A percentile compares a stretch with the other conserved stretches of the same genome.
phyloP scores from a whole-genome alignment of 2,113 vertebrate genomes.

The Mus musculus region DNA sequence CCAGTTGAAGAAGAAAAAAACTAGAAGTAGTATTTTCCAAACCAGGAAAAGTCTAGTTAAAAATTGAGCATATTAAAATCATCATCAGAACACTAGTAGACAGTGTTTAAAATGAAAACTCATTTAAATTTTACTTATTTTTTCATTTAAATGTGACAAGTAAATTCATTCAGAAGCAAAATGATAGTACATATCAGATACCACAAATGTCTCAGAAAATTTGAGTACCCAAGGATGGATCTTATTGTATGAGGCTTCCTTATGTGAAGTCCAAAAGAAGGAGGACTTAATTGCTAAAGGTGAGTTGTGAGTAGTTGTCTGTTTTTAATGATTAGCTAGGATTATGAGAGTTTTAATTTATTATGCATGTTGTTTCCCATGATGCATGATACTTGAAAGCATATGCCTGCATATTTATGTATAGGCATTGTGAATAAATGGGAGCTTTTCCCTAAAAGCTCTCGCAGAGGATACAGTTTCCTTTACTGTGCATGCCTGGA shows the following conservation, averaged over 20 bases:
- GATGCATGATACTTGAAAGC: neutral
- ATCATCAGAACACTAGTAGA: neutral
- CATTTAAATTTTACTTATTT: neutral
- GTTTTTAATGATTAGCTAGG: neutral
- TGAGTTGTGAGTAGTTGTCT: neutral
- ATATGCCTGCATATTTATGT: neutral
- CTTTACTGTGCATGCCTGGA: neutral
- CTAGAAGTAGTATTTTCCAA: neutral
- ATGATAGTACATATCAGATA: neutral
- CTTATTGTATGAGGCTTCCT: neutral
- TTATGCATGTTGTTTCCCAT: neutral
- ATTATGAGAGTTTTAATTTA: neutral
- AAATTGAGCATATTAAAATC: neutral
- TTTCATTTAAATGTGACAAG: neutral
- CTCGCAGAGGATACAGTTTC: neutral
- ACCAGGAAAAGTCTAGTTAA: slow-evolving; percentile 14
- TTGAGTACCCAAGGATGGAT: neutral
- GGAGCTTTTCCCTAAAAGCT: neutral
- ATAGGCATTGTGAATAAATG: no score
- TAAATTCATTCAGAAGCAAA: neutral
- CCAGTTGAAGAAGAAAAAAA: slow-evolving; percentile 43
- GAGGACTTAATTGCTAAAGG: neutral
- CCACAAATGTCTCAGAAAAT: neutral
- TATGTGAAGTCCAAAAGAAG: neutral
- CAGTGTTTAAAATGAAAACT: neutral